These are phyloP conservation scores for Thalpophila matura DNA, from an alignment of 2,888 invertebrate species.

Conservation along the genomic window DNA sequence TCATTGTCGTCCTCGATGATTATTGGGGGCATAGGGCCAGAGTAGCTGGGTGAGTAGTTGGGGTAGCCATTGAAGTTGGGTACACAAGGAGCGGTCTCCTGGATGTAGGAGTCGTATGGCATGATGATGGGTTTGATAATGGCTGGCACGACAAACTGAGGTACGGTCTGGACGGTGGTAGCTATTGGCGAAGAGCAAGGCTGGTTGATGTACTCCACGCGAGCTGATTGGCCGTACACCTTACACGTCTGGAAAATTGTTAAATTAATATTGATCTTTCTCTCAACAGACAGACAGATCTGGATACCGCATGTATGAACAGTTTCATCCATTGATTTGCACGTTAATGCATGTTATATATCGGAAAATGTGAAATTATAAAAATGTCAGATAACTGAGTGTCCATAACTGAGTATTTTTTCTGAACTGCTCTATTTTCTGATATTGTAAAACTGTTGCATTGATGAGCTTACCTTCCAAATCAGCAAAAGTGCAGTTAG, in stretches of 20 bases:
- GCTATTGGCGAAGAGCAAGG: constrained; percentile 38
- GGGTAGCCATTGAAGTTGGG: constrained; percentile 39
- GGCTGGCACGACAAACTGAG: constrained; percentile 76
- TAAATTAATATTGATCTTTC: background rate
- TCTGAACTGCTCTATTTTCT: no score
- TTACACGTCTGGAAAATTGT: constrained; percentile 34
- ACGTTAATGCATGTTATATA: no score
- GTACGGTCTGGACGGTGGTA: constrained; percentile 50
- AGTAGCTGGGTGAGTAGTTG: constrained; percentile 41
- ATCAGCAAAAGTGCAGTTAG: constrained; percentile 60
- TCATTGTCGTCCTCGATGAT: constrained; percentile 67
- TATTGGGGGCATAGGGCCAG: constrained; percentile 67
- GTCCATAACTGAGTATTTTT: no score
- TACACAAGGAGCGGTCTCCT: constrained; percentile 49
- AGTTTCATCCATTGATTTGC: no score
- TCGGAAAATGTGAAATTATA: no score
- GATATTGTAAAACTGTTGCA: background rate
- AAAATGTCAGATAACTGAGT: no score
- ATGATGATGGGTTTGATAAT: constrained; percentile 71
- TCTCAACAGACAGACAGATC: no score
- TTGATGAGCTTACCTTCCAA: constrained; percentile 61
- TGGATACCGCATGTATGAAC: no score
- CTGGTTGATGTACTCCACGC: constrained; percentile 54
- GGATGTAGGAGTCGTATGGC: constrained; percentile 53
- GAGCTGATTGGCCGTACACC: constrained; percentile 37